Conservation (phyloP, 2,113 vertebrate genomes). For the Rhabdomys dilectus region DNA sequence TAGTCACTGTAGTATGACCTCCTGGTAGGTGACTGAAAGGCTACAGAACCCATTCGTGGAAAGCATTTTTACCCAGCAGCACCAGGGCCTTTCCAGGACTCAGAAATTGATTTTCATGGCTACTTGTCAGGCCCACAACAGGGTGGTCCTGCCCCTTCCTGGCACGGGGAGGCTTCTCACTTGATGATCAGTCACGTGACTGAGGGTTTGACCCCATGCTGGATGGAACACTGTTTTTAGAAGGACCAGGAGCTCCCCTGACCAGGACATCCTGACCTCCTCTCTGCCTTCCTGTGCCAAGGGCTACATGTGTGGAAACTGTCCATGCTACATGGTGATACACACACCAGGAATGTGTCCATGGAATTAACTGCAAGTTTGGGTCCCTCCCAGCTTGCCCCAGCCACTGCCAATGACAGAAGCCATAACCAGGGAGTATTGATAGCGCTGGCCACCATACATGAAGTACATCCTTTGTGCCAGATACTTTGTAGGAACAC, state of each 20-base stretch:
- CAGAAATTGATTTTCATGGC: background rate
- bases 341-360: background rate
- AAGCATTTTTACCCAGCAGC: background rate
- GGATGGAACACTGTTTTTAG: background rate
- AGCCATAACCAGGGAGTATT: background rate
- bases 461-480: background rate
- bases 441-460: background rate
- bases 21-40: background rate
- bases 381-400: background rate
- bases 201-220: background rate
- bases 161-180: background rate
- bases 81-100: accelerated
- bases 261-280: background rate
- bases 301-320: background rate
- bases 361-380: background rate
- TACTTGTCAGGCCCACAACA: accelerated
- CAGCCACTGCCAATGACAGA: background rate
- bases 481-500: background rate
- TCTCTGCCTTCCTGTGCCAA: background rate
- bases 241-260: background rate
- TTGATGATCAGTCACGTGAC: background rate
- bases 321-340: background rate
- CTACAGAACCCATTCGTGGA: accelerated
- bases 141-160: background rate
- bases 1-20: background rate